Evolutionary conservation across 2,113 vertebrate genomes (phyloP), one percentile per base, ranked within the genome.

Genomic region (Indicator indicator): DNA sequence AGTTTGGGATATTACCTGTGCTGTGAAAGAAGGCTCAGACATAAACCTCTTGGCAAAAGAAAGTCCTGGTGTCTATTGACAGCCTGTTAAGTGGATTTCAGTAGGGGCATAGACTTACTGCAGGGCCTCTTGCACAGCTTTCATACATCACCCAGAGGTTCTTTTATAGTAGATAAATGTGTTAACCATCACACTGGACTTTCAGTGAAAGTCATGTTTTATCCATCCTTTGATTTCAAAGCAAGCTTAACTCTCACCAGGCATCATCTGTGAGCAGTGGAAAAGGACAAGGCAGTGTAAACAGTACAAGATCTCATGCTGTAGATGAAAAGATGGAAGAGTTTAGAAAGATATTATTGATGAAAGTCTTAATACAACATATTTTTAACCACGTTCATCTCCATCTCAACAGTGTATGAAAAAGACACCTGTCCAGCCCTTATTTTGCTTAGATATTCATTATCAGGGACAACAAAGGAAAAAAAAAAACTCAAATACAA

Each of bases 51-150:
- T 48, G 63, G 68, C 40, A 32, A 32, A 74, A 83, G n/a, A 65
- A 67, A 36, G 19, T 20, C 24, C 7, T 0, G 0, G 2, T 70
- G 38, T 55, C 60, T 64, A 1, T 23, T 91, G 60, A n/a, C 72
- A 91, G 42, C 44, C 30, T 55, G 46, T 70, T 50, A 36, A 76
- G 18, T 67, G 56, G 52, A 33, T 91, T 85, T 86, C 42, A 59
- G 24, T 26, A 40, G 33, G 48, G 27, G 15, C 40, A 32, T 0
- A 36, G 73, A 12, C 24, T 63, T 63, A 33, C 19, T 3, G 5
- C 62, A 85, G 19, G 10, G 23, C 27, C n/a, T 12, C 46, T 83
- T 73, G 27, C 46, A 73, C 6, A 54, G 27, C 16, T 75, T 52
- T 80, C 58, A 64, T 46, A 27, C 33, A 2, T 74, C 28, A 74